phyloP scores from a whole-genome alignment of 2,113 vertebrate genomes.

The Spea multiplicata region DNA sequence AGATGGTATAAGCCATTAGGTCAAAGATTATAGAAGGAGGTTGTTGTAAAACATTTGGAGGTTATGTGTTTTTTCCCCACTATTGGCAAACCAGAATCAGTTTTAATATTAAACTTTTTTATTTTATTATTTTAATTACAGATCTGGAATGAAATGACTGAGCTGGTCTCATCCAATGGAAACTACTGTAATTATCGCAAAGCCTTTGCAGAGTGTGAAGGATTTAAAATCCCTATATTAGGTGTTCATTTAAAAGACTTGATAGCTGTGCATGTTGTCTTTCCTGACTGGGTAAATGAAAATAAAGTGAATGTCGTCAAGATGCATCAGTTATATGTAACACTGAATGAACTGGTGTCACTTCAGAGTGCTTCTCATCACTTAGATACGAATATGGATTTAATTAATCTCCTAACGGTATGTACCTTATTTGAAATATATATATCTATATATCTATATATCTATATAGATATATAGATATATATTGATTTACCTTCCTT shows the following conservation, averaged over 20 bases:
- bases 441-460: background rate
- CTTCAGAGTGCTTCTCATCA: conserved; percentile 84
- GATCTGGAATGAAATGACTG: conserved; percentile 96
- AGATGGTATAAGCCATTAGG: no score
- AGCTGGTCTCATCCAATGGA: conserved; percentile 92
- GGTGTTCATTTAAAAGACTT: conserved; percentile 96
- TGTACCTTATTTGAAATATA: conserved; percentile 54
- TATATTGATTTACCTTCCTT: no score
- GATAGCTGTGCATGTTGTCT: conserved; percentile 92
- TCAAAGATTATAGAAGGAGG: no score
- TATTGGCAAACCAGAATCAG: no score
- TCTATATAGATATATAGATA: no score
- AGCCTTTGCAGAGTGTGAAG: conserved; percentile 84
- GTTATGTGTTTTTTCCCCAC: no score
- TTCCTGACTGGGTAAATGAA: conserved; percentile 86
- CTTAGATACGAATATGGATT: conserved; percentile 94
- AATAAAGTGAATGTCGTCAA: conserved; percentile 92
- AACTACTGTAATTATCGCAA: conserved; percentile 95
- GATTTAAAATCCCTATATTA: conserved; percentile 94
- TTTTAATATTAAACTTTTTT: no score
- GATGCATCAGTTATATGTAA: conserved; percentile 96
- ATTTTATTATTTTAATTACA: conserved; percentile 50
- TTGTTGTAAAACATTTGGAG: no score
- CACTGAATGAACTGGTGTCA: conserved; percentile 89
- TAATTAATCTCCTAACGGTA: conserved; percentile 91